Evolutionary conservation across 2,888 invertebrate genomes (phyloP), one percentile per base, ranked within the genome.

Genomic region (Geophilus truncorum): DNA sequence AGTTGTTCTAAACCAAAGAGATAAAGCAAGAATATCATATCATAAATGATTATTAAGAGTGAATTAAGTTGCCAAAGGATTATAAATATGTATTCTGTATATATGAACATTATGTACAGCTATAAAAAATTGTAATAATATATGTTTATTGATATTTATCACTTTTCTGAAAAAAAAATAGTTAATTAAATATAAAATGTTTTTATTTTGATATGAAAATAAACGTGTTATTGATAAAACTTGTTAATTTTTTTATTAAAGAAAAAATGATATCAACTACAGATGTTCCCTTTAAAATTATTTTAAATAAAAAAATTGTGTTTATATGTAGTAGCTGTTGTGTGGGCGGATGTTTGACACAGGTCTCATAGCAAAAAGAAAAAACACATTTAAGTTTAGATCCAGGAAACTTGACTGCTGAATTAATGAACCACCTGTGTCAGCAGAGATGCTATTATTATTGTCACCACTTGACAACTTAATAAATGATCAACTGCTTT

Each of bases 41-140:
- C n/a, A n/a, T n/a, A n/a, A n/a, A n/a, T 62, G 62, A 25, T 62
- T 15, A 5, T 70, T n/a, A 15, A 70, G 25, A 70, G 70, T 70
- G 70, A 70, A 70, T 25, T 28, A 70, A 70, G 70, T n/a, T 70
- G 70, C 70, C 70, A 70, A 70, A 70, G 70, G 28, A 70, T 32
- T 9, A 51, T 70, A 25, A 28, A 25, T 25, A 28, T 25, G 0
- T 70, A 15, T 70, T 70, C 25, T 70, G 70, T 70, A 70, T 28
- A 70, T 70, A 70, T 25, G 70, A 70, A 28, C 12, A 70, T 70
- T 62, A 70, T 70, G 70, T 28, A 70, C 28, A 70, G 70, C 1
- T n/a, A 70, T 28, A 25, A 5, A n/a, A n/a, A 15, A 70, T 18
- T 45, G 12, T 70, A 62, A 12, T 62, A 28, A 70, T 28, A 70